Evolutionary conservation across 2,888 invertebrate genomes (phyloP).

Genomic region (Xylocampa areola): DNA sequence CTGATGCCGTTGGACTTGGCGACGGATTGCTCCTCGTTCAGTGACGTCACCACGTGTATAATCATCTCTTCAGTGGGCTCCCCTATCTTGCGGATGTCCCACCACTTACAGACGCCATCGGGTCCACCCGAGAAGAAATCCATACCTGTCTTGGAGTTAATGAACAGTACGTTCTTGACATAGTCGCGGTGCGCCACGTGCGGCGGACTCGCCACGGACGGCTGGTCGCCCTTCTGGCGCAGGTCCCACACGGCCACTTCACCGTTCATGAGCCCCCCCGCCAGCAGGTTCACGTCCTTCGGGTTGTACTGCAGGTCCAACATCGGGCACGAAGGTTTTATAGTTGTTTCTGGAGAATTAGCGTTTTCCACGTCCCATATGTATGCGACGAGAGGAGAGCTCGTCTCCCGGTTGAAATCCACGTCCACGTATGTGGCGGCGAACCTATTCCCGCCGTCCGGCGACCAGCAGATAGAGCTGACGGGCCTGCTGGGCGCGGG

Average conservation of each 20-base stretch:
- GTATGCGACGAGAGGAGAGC: conserved; percentile 82
- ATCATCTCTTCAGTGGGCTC: conserved; percentile 91
- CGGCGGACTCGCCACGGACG: conserved; percentile 92
- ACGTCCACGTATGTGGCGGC: conserved; percentile 95
- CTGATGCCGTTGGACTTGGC: conserved; percentile 90
- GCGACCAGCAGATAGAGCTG: conserved; percentile 95
- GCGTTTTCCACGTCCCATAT: conserved; percentile 98
- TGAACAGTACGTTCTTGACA: conserved; percentile 95
- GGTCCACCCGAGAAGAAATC: conserved; percentile 98
- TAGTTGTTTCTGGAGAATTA: conserved; percentile 92
- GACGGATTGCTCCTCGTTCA: conserved; percentile 86
- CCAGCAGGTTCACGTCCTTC: conserved; percentile 92
- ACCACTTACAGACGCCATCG: conserved; percentile 96
- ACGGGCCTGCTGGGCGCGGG: conserved; percentile 91
- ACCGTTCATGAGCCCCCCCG: conserved; percentile 92
- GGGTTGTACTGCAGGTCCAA: conserved; percentile 96
- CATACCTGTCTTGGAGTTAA: conserved; percentile 96
- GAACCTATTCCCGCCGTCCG: conserved; percentile 94
- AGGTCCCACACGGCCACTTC: conserved; percentile 94
- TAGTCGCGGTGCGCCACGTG: conserved; percentile 96
- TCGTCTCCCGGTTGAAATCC: conserved; percentile 91
- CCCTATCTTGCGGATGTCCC: conserved; percentile 92
- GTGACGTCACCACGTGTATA: conserved; percentile 90
- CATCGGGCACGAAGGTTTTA: conserved; percentile 92
- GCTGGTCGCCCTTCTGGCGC: conserved; percentile 91